Conservation (phyloP, 2,888 invertebrate species). For the Campopleginae sp. region DNA sequence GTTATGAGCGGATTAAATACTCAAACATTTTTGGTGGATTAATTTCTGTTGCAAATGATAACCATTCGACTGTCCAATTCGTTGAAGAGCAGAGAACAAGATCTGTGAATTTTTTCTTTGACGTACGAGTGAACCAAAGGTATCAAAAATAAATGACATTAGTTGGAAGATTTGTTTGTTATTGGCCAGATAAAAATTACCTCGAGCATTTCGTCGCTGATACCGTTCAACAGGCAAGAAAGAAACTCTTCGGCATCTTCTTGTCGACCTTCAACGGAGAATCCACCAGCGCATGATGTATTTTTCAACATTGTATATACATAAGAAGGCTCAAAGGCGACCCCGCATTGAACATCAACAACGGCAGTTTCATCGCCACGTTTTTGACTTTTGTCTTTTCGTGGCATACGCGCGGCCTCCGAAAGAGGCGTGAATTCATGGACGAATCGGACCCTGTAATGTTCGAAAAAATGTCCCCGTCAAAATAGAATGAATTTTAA, state of each 20-base stretch:
- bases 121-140: too few relatives aligned
- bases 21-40: background rate
- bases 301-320: slow-evolving; percentile 94
- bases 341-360: slow-evolving; percentile 88
- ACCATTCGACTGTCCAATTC: background rate
- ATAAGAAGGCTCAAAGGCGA: slow-evolving; percentile 95
- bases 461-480: slow-evolving; percentile 23
- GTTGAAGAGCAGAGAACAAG: background rate
- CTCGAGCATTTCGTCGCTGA: slow-evolving; percentile 98
- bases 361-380: slow-evolving; percentile 82
- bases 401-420: slow-evolving; percentile 85
- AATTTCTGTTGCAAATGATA: background rate
- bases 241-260: slow-evolving; percentile 99
- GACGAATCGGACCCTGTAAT: slow-evolving; percentile 89
- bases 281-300: slow-evolving; percentile 89
- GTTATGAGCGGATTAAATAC: background rate
- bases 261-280: slow-evolving; percentile 94
- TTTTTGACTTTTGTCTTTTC: slow-evolving; percentile 84
- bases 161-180: background rate
- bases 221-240: slow-evolving; percentile 95
- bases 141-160: background rate
- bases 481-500: slow-evolving; percentile 48
- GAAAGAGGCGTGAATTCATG: slow-evolving; percentile 91
- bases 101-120: background rate
- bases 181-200: slow-evolving; percentile 82